These are phyloP conservation scores for Bombus haemorrhoidalis DNA, from an alignment of 1,140 invertebrate species.

Conservation along the genomic window DNA sequence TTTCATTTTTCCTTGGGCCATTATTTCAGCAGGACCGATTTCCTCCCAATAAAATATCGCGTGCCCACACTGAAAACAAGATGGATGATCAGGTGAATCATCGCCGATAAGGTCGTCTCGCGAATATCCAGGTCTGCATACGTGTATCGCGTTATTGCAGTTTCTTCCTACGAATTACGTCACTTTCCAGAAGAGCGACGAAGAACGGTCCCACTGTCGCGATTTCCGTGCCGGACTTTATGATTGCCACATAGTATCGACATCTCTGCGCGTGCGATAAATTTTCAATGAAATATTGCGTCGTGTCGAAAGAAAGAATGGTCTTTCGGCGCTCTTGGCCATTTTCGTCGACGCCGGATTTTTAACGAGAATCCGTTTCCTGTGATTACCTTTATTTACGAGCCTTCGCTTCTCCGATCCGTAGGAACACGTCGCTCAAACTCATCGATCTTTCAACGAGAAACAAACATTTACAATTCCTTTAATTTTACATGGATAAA, in stretches of 20 bases:
- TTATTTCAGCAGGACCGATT: background rate
- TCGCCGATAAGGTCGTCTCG: conserved; percentile 53
- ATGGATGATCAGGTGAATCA: conserved; percentile 55
- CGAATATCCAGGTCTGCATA: conserved; percentile 37
- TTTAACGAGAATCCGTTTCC: conserved; percentile 11
- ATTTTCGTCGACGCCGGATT: conserved; percentile 2
- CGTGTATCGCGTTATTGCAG: conserved; percentile 14
- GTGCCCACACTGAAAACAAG: conserved; percentile 27
- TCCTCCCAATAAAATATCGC: conserved; percentile 31
- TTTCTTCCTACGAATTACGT: conserved; percentile 55
- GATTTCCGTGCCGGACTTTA: conserved; percentile 39
- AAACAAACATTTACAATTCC: no score
- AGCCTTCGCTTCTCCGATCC: no score
- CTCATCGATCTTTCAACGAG: no score
- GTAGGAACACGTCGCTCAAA: no score
- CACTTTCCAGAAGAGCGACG: conserved; percentile 45
- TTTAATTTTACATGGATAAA: no score
- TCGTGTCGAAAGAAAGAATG: conserved; percentile 3
- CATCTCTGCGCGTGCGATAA: background rate
- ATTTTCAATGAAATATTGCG: conserved; percentile 5
- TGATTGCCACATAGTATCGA: conserved; percentile 42
- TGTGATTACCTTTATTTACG: background rate
- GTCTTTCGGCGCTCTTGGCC: background rate
- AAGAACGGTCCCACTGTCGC: conserved; percentile 17
- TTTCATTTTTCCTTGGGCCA: background rate